These are phyloP conservation scores for Mythimna albipuncta DNA, from an alignment of 2,888 invertebrate genomes.

Conservation along the genomic window DNA sequence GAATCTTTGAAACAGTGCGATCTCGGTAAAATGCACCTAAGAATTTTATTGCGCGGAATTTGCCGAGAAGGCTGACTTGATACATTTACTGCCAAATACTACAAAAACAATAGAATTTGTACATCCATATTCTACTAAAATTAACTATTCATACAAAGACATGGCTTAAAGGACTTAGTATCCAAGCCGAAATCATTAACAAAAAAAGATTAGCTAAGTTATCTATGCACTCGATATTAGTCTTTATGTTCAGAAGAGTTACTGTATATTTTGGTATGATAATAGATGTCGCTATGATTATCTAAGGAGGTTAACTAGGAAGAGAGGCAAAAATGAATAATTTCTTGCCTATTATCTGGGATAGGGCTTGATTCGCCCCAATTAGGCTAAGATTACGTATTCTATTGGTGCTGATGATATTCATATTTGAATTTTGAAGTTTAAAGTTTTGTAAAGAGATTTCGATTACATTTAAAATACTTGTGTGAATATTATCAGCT, in stretches of 20 bases:
- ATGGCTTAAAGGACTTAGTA: too few species aligned
- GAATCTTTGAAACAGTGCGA: too few species aligned
- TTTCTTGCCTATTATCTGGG: constrained; percentile 49
- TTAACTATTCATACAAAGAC: too few species aligned
- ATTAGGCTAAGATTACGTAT: constrained; percentile 24
- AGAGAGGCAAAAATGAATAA: constrained; percentile 10
- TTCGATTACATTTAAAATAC: background rate
- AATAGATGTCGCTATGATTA: constrained; percentile 9
- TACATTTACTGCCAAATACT: too few species aligned
- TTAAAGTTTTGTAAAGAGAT: constrained; percentile 3
- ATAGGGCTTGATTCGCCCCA: constrained; percentile 33
- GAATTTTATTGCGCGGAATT: too few species aligned
- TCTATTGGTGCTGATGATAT: constrained; percentile 23
- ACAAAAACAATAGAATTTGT: too few species aligned
- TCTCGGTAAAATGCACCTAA: too few species aligned
- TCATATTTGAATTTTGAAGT: constrained; percentile 3
- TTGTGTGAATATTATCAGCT: constrained; percentile 21
- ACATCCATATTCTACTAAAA: too few species aligned
- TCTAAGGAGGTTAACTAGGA: constrained; percentile 16
- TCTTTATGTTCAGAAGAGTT: constrained; percentile 19
- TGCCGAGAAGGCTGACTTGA: too few species aligned
- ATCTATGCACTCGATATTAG: constrained; percentile 31
- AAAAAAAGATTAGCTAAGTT: constrained; percentile 19
- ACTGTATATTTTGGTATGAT: constrained; percentile 43
- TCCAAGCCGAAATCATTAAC: too few species aligned